Conservation (phyloP, 1,140 invertebrate species). For the Dendrolimus kikuchii region DNA sequence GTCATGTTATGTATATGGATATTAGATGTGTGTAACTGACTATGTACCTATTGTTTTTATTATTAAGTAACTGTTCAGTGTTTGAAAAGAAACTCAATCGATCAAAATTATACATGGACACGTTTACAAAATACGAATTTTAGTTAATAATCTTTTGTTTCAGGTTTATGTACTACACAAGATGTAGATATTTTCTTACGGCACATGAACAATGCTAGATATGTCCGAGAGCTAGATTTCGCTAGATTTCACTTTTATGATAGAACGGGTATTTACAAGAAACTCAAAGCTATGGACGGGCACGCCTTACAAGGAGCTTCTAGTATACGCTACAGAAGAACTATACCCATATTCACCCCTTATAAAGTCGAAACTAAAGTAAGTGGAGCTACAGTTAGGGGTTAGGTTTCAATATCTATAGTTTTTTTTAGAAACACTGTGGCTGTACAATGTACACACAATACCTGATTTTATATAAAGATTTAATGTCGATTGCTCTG, state of each 20-base stretch:
- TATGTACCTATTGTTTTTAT: too few relatives aligned
- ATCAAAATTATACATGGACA: too few relatives aligned
- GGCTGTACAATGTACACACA: too few relatives aligned
- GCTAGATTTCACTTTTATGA: constrained; percentile 86
- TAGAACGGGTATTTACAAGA: constrained; percentile 77
- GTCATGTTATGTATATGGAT: too few relatives aligned
- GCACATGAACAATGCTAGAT: constrained; percentile 92
- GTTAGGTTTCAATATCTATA: too few relatives aligned
- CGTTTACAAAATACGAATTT: too few relatives aligned
- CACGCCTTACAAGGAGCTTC: constrained; percentile 81
- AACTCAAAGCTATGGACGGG: constrained; percentile 74
- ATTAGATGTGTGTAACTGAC: too few relatives aligned
- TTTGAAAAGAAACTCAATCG: too few relatives aligned
- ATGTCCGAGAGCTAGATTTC: constrained; percentile 87
- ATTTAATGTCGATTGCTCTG: too few relatives aligned
- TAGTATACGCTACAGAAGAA: constrained; percentile 83
- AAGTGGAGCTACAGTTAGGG: constrained; percentile 15
- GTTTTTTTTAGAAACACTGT: too few relatives aligned
- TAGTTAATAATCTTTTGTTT: neutral
- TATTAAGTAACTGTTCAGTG: too few relatives aligned
- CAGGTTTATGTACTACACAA: constrained; percentile 84
- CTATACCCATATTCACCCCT: constrained; percentile 81
- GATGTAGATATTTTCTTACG: constrained; percentile 85
- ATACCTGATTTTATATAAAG: too few relatives aligned
- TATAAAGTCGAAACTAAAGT: constrained; percentile 85